phyloP scores from a whole-genome alignment of 1,140 invertebrate species.

The Zaprionus camerounensis region DNA sequence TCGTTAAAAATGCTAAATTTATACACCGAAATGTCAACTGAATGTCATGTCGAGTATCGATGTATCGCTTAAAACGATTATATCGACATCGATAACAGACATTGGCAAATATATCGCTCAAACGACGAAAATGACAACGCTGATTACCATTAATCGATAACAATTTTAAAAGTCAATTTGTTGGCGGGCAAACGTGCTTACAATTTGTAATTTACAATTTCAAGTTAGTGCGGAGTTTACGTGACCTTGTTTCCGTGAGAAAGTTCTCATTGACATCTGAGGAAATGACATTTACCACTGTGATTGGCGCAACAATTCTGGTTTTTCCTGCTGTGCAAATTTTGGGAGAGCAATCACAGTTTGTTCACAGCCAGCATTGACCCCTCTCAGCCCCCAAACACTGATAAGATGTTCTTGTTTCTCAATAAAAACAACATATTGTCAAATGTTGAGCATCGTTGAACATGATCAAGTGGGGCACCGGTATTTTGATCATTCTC shows the following conservation, averaged over 20 bases:
- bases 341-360: conserved; percentile 13
- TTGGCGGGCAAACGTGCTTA: not conserved
- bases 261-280: not conserved
- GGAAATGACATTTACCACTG: conserved; percentile 1
- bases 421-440: conserved; percentile 11
- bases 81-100: conserved; percentile 9
- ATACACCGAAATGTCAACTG: conserved; percentile 56
- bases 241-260: conserved; percentile 2
- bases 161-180: not conserved
- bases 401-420: conserved; percentile 36
- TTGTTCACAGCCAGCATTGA: conserved; percentile 19
- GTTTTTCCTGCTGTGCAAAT: conserved; percentile 32
- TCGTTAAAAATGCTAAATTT: conserved; percentile 51
- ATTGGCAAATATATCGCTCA: not conserved
- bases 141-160: not conserved
- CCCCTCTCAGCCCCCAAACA: conserved; percentile 15
- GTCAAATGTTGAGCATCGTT: conserved; percentile 3
- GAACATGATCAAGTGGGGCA: conserved; percentile 13
- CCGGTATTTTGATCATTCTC: not conserved
- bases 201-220: not conserved
- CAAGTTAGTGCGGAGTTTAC: not conserved
- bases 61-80: conserved; percentile 32
- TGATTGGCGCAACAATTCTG: not conserved
- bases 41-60: conserved; percentile 53
- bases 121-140: not conserved